Base-by-base conservation (phyloP, 2,113 vertebrate species). In the Tautogolabrus adspersus region DNA sequence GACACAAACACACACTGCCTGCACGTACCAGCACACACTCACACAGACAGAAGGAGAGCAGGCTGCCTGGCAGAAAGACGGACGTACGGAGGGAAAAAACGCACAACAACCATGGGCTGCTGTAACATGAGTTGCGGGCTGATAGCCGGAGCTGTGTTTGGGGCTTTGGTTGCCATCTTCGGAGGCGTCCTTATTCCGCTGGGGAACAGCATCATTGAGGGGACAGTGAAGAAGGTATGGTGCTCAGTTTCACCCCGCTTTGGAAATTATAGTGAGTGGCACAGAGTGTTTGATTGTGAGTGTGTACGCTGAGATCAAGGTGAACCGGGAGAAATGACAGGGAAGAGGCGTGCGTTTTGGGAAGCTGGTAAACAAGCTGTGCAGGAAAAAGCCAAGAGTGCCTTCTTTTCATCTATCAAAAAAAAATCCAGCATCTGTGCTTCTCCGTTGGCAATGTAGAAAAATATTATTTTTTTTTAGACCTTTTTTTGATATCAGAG, bases 141-240 rank as follows among this genome's bases (percentile, higher is more conserved):
- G 55, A 87, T 96, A 1, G 5, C 90, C 0, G 96, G 95, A 52
- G 94, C 96, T 3, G 38, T 95, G 67, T 21, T 97, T 0, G 96
- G 97, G 2, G 96, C 71, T 0, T 49, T 92, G 8, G 42, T 97
- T 69, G 95, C 96, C 58, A 46, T 97, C 80, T 77, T 99, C 0
- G 98, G 98, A 75, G 95, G 95, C 10, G 21, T 96, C 71, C 94
- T 99, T 0, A 95, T 99, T 77, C 97, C 97, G 0, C 40, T 97
- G 30, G 98, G 97, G 79, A 84, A 98, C 66, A 40, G 61, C 13
- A 5, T 98, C 16, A 94, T 98, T 77, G 0, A 68, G 54, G 90
- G 70, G 66, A 96, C 94, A 10, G 95, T 99, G 79, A 76, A 86
- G 71, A 96, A 96, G 97, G 98, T 99, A 96, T 2, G 79, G 68